phyloP scores from a whole-genome alignment of 2,888 invertebrate genomes.

The Zygogramma bicolorata region DNA sequence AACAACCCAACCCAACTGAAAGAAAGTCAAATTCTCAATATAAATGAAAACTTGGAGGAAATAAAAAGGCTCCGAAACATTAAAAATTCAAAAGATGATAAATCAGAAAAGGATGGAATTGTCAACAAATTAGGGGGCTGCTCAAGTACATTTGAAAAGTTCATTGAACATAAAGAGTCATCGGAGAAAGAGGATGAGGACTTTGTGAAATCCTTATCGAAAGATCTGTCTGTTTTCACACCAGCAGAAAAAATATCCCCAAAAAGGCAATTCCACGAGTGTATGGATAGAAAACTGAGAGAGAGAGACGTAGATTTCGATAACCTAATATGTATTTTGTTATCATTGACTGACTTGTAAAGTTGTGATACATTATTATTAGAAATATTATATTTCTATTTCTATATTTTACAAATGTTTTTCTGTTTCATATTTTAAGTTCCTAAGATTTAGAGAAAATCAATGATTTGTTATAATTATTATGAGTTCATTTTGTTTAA shows the following conservation, averaged over 20 bases:
- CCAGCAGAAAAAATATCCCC: neutral
- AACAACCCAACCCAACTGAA: neutral
- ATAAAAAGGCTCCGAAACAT: neutral
- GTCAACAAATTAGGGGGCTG: conserved; percentile 1
- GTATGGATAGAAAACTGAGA: neutral
- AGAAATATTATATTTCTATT: too few species aligned
- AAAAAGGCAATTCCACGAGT: neutral
- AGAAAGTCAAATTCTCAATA: neutral
- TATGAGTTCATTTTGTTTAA: too few species aligned
- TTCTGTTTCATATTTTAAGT: too few species aligned
- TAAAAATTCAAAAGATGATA: neutral
- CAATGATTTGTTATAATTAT: too few species aligned
- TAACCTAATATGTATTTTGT: too few species aligned
- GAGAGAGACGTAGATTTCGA: too few species aligned
- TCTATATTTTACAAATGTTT: too few species aligned
- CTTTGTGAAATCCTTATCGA: neutral
- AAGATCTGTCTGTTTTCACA: neutral
- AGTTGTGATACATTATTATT: too few species aligned
- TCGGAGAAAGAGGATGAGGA: neutral
- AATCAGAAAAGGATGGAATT: neutral
- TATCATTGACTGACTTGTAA: too few species aligned
- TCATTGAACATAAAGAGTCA: neutral
- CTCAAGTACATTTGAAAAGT: neutral
- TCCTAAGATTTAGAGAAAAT: too few species aligned
- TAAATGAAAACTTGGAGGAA: neutral